phyloP scores from a whole-genome alignment of 2,797 vertebrate genomes.

The Gymnothorax reevesii region DNA sequence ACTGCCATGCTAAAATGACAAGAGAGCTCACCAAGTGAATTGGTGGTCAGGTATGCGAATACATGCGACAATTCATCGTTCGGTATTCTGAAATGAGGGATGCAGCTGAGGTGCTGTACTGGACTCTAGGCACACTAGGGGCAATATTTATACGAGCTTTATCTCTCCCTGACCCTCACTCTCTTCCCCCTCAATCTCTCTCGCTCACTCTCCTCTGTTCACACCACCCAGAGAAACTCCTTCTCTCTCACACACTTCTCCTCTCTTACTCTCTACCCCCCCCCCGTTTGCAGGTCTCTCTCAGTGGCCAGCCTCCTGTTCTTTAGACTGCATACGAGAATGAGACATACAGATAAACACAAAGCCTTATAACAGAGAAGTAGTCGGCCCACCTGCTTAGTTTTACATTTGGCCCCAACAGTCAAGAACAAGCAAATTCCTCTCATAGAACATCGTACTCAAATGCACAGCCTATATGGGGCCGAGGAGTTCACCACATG shows the following conservation, averaged over 20 bases:
- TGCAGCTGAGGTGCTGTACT: not conserved
- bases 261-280: not conserved
- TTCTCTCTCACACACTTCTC: not conserved
- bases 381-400: not conserved
- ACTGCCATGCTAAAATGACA: not conserved
- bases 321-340: not conserved
- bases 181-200: not conserved
- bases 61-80: not conserved
- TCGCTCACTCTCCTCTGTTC: not conserved
- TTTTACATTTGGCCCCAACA: not conserved
- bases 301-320: not conserved
- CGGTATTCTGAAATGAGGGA: not conserved
- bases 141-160: not conserved
- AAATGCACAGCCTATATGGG: not conserved
- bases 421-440: not conserved
- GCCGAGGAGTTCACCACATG: not conserved
- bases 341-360: not conserved
- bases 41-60: not conserved
- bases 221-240: too few relatives aligned
- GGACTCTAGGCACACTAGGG: not conserved
- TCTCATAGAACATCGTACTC: not conserved
- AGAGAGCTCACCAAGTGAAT: not conserved
- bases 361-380: not conserved
- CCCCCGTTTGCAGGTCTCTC: not conserved
- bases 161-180: not conserved